A percentile compares a stretch with the other conserved stretches of the same genome.
phyloP scores from a whole-genome alignment of 2,888 invertebrate genomes.

The Thereva unica region DNA sequence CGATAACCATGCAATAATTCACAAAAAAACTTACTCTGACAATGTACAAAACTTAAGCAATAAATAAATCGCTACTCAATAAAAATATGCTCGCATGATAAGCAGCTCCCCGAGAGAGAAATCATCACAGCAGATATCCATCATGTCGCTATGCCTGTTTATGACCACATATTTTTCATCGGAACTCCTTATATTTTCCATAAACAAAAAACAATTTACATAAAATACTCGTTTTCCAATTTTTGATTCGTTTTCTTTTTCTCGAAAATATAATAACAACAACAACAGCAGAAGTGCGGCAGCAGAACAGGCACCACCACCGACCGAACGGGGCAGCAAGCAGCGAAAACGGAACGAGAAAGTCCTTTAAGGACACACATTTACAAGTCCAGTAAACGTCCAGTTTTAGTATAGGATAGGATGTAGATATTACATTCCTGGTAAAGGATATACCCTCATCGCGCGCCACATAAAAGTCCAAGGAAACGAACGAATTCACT shows the following conservation, averaged over 20 bases:
- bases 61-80: too few species aligned
- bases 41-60: too few species aligned
- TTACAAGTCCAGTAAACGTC: constrained; percentile 7
- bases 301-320: too few species aligned
- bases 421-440: constrained; percentile 15
- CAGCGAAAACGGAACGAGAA: background rate
- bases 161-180: background rate
- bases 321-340: too few species aligned
- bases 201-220: constrained; percentile 37
- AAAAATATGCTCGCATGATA: too few species aligned
- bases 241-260: constrained; percentile 35
- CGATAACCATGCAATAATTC: too few species aligned
- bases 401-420: background rate
- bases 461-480: constrained; percentile 11
- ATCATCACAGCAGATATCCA: too few species aligned
- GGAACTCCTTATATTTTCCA: constrained; percentile 11
- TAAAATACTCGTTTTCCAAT: constrained; percentile 39
- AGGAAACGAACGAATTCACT: constrained; percentile 27
- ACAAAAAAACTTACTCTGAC: too few species aligned
- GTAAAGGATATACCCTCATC: constrained; percentile 14
- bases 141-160: too few species aligned
- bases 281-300: too few species aligned
- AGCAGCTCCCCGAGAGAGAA: too few species aligned
- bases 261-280: constrained; percentile 6
- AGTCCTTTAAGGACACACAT: constrained; percentile 10